Evolutionary conservation across 2,888 invertebrate genomes (phyloP), one percentile per base, ranked within the genome.

Genomic region (Elaeidobius kamerunicus): DNA sequence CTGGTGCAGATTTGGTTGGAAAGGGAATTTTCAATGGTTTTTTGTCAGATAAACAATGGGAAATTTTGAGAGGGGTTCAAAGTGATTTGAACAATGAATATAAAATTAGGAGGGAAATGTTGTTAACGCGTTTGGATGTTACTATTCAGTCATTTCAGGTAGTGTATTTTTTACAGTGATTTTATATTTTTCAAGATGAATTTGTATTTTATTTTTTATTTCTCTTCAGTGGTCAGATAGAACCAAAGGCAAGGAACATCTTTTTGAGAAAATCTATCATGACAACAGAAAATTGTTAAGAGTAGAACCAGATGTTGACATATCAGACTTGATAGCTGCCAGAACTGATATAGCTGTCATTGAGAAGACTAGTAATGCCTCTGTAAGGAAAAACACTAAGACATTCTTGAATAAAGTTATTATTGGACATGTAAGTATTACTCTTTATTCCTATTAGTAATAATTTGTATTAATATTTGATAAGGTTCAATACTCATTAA

Each of bases 111-210:
- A 76, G 93, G 50, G 88, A 93, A 68, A 91, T 93, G 76, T 78
- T 98, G 58, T 75, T 97, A 4, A 93, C 93, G 43, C 79, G 98
- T 41, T 75, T 98, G 27, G 97, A 98, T 71, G 95, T 96, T 54
- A 99, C 98, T 0, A 84, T 98, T 64, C 92, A 95, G 72, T 97
- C 97, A 46, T 99, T 98, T 73, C 85, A 93, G 81, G 92, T 88
- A n/a, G n/a, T 14, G 7, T 9, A 14, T 35, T 4, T 35, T 12
- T 12, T 35, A 15, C 12, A 5, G 9, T 15, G 9, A 35, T 35
- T 7, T 35, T 35, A 9, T 16, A 2, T 39, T 17, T 39, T 39
- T 39, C 12, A 35, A 3, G 4, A 15, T 3, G 18, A 38, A 16
- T 38, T 16, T 7, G 23, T 23, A 23, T 23, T 38, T 16, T 17